Percentiles rank a stretch among this genome's conserved stretches.
Conservation (phyloP, 2,797 vertebrate species). For the Chelonia mydas region DNA sequence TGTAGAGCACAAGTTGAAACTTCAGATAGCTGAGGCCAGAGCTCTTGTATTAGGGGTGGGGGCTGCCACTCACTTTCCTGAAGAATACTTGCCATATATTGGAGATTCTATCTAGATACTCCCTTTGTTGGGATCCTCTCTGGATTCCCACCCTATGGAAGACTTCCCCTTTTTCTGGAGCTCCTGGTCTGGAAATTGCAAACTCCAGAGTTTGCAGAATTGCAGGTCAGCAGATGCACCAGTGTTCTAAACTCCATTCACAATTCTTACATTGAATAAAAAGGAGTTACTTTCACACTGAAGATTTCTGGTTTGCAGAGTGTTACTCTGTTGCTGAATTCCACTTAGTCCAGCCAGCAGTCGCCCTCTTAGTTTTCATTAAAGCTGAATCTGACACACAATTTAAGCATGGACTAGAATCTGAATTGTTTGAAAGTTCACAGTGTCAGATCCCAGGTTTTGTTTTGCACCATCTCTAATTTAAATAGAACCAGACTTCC, state of each 20-base stretch:
- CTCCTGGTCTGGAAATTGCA: not conserved
- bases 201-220: not conserved
- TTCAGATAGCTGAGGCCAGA: accelerated
- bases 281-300: not conserved
- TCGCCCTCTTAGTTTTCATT: not conserved
- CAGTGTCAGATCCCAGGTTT: constrained; percentile 8
- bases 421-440: constrained; percentile 6
- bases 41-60: not conserved
- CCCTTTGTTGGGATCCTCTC: constrained; percentile 1
- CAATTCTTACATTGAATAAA: not conserved
- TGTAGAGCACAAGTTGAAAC: not conserved
- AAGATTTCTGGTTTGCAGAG: not conserved
- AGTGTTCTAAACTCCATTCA: not conserved
- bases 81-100: not conserved
- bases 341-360: not conserved
- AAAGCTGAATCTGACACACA: not conserved
- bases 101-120: not conserved
- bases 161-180: constrained; percentile 16
- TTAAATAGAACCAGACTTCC: constrained; percentile 55
- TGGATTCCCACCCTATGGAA: constrained; percentile 15
- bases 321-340: not conserved
- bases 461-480: constrained; percentile 12
- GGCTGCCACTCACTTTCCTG: not conserved
- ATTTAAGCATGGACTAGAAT: not conserved
- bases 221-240: not conserved